Percentiles rank a stretch among this genome's conserved stretches.
Evolutionary conservation across 1,140 invertebrate species (phyloP).

Genomic region (Listronotus oregonensis): DNA sequence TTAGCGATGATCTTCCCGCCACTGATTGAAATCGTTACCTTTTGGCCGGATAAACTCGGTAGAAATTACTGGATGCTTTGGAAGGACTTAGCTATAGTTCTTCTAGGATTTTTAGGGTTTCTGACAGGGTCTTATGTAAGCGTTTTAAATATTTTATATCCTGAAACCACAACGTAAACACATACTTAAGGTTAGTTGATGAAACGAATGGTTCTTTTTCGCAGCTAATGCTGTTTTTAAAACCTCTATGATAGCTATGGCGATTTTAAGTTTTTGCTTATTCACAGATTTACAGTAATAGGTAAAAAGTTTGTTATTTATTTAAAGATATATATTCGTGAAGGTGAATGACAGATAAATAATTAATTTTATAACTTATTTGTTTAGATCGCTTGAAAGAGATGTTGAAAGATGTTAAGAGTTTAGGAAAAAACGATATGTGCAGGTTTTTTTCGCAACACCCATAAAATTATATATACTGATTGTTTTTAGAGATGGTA

Average conservation of each 20-base stretch:
- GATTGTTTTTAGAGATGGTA: too few species aligned
- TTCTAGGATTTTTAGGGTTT: slow-evolving; percentile 78
- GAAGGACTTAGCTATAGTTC: slow-evolving; percentile 73
- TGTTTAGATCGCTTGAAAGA: too few species aligned
- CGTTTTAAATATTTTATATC: slow-evolving; percentile 67
- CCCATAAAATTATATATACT: too few species aligned
- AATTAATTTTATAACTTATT: too few species aligned
- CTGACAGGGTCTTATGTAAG: slow-evolving; percentile 80
- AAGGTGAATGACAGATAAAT: too few species aligned
- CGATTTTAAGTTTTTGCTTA: not conserved
- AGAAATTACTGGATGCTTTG: slow-evolving; percentile 66
- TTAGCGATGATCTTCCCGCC: slow-evolving; percentile 91
- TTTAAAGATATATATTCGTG: too few species aligned
- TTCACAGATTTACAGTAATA: not conserved
- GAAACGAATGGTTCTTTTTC: not conserved
- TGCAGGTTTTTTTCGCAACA: too few species aligned
- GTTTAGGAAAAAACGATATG: too few species aligned
- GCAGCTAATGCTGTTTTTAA: not conserved
- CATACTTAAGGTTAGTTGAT: not conserved
- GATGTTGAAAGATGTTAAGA: too few species aligned
- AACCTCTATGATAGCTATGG: not conserved
- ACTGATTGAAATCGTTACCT: slow-evolving; percentile 85
- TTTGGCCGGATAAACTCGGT: slow-evolving; percentile 70
- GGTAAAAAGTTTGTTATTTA: too few species aligned
- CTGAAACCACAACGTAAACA: slow-evolving; percentile 37